Evolutionary conservation across 2,113 vertebrate genomes (phyloP).

Genomic region (Rhinogobius similis): DNA sequence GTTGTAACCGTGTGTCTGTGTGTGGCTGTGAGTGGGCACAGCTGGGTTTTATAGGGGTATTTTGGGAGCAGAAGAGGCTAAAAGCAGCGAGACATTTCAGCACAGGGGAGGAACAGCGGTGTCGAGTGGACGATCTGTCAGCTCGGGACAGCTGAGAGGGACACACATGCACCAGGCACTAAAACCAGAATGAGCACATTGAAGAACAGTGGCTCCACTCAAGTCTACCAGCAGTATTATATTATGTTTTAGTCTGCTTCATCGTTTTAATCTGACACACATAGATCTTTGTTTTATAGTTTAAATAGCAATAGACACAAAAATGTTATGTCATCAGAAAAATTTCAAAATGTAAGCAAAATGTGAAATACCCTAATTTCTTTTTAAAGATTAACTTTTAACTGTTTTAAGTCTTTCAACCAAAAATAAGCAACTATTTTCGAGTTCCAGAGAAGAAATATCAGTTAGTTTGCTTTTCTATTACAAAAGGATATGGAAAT

Average conservation of each 20-base stretch:
- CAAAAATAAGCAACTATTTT: too few relatives aligned
- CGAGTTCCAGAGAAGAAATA: too few relatives aligned
- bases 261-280: background rate
- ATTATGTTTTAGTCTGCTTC: background rate
- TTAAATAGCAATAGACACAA: too few relatives aligned
- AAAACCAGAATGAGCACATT: background rate
- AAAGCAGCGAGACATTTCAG: slow-evolving; percentile 41
- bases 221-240: background rate
- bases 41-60: slow-evolving; percentile 32
- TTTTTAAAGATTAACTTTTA: too few relatives aligned
- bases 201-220: background rate
- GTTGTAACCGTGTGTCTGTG: background rate
- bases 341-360: too few relatives aligned
- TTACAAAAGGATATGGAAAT: too few relatives aligned
- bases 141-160: slow-evolving; percentile 39
- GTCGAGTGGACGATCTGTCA: slow-evolving; percentile 50
- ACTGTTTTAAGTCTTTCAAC: too few relatives aligned
- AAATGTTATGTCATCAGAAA: too few relatives aligned
- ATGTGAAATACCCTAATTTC: too few relatives aligned
- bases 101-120: slow-evolving; percentile 21
- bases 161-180: slow-evolving; percentile 1
- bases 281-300: too few relatives aligned
- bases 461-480: too few relatives aligned
- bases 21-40: slow-evolving; percentile 1
- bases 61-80: slow-evolving; percentile 47